Percentiles rank a stretch among this genome's conserved stretches.
These are phyloP conservation scores for Leucoraja ocellata DNA, from an alignment of 2,797 vertebrate species.

Conservation along the genomic window DNA sequence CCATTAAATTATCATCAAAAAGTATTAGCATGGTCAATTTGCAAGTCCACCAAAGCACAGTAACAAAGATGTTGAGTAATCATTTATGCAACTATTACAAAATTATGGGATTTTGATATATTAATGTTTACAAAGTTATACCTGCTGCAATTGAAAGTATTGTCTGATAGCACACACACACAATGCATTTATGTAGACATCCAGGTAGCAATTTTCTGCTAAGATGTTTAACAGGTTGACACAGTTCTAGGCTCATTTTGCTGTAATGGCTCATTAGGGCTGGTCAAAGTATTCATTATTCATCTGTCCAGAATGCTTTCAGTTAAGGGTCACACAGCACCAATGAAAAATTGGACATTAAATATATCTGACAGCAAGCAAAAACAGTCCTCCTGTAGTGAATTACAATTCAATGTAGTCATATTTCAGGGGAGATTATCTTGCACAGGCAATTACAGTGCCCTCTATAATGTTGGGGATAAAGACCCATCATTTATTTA, in stretches of 20 bases:
- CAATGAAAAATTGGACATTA: constrained; percentile 19
- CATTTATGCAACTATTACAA: background rate
- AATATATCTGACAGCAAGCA: constrained; percentile 29
- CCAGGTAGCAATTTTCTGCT: background rate
- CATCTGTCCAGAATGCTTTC: constrained; percentile 35
- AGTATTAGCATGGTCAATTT: background rate
- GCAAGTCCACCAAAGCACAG: background rate
- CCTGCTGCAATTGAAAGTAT: background rate
- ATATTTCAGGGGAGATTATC: constrained; percentile 3
- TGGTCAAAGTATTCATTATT: constrained; percentile 49
- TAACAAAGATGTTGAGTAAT: background rate
- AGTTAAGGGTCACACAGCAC: background rate
- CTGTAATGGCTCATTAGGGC: constrained; percentile 51
- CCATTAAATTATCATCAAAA: background rate
- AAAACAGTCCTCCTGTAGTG: constrained; percentile 19
- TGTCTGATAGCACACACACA: background rate
- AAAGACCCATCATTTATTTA: too few relatives aligned
- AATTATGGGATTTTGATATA: background rate
- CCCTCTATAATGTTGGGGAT: too few relatives aligned
- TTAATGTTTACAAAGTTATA: background rate
- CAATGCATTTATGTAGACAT: background rate
- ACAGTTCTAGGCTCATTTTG: constrained; percentile 46
- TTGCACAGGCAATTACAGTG: background rate
- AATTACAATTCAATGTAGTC: constrained; percentile 9
- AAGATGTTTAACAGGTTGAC: background rate